Evolutionary conservation across 2,797 vertebrate species (phyloP).

Genomic region (Falco rusticolus): DNA sequence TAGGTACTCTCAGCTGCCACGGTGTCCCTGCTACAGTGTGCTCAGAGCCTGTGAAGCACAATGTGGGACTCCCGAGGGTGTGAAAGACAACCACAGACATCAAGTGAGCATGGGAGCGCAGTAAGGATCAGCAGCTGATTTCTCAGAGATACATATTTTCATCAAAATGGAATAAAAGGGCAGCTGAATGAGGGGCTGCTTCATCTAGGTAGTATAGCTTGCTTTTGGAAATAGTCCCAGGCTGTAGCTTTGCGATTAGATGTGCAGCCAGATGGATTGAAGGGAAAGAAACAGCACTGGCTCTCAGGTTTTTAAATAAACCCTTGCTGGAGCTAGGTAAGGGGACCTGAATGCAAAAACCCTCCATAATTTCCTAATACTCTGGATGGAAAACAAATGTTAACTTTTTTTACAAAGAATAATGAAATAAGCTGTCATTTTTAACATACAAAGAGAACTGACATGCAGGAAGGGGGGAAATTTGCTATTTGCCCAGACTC

Average conservation of each 20-base stretch:
- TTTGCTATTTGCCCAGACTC: not conserved
- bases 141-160: not conserved
- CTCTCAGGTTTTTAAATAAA: not conserved
- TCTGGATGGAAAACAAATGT: not conserved
- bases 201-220: not conserved
- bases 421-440: not conserved
- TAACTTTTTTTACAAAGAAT: not conserved
- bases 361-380: not conserved
- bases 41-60: not conserved
- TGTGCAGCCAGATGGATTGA: not conserved
- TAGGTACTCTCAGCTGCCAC: not conserved
- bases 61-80: not conserved
- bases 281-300: not conserved
- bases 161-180: constrained; percentile 12
- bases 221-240: constrained; percentile 24
- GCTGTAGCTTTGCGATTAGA: not conserved
- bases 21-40: not conserved
- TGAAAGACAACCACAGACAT: not conserved
- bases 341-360: not conserved
- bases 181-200: constrained; percentile 3
- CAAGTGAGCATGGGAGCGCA: accelerated
- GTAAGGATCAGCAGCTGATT: not conserved
- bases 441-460: not conserved
- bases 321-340: not conserved
- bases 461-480: not conserved